Evolutionary conservation across 2,797 vertebrate genomes (phyloP).

Genomic region (Falco biarmicus): DNA sequence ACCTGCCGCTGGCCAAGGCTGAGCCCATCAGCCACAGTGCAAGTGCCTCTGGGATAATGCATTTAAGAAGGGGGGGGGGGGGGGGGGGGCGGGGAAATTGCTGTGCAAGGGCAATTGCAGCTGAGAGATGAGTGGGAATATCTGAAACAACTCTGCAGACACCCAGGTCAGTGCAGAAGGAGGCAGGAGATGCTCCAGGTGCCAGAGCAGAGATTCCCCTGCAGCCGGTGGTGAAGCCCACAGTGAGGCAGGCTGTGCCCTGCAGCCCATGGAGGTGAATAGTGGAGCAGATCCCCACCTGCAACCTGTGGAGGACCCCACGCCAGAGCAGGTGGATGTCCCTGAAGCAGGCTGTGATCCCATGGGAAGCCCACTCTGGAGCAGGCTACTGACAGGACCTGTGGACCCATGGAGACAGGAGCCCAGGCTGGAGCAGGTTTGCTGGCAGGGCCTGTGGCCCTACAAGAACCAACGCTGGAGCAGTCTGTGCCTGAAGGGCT

Average conservation of each 20-base stretch:
- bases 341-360: no score
- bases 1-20: accelerated
- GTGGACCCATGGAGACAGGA: accelerated
- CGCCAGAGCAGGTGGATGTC: no score
- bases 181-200: background rate
- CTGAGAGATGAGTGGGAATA: background rate
- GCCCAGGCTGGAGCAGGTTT: background rate
- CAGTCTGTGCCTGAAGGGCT: no score
- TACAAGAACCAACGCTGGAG: no score
- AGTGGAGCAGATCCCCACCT: background rate
- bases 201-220: background rate
- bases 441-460: background rate
- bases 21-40: background rate
- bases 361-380: background rate
- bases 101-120: background rate
- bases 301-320: no score
- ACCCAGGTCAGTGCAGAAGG: background rate
- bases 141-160: background rate
- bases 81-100: background rate
- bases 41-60: background rate
- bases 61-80: background rate
- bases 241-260: background rate
- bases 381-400: background rate
- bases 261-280: background rate
- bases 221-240: no score